Conservation (phyloP, 1,140 invertebrate species). For the Drosophila chauvacae region DNA sequence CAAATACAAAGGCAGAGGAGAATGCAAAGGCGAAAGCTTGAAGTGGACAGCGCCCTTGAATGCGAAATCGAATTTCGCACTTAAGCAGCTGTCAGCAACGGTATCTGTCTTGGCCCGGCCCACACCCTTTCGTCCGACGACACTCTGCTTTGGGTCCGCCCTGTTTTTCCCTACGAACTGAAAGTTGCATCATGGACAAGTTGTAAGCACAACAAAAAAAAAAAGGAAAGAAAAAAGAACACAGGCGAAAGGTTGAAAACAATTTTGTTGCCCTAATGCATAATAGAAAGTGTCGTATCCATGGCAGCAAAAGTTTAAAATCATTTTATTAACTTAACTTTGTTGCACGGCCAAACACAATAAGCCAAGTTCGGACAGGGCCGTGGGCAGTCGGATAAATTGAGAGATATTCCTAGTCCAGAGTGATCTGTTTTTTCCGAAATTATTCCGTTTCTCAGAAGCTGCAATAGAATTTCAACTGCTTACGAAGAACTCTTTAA, state of each 20-base stretch:
- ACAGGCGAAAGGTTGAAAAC: constrained; percentile 40
- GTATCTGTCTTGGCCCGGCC: constrained; percentile 36
- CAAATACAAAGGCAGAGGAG: not conserved
- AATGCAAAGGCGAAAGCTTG: constrained; percentile 11
- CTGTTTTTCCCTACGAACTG: constrained; percentile 9
- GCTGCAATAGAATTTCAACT: not conserved
- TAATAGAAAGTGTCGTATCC: constrained; percentile 52
- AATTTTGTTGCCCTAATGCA: constrained; percentile 53
- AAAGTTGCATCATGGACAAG: constrained; percentile 45
- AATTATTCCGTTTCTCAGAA: not conserved
- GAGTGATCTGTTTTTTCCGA: not conserved
- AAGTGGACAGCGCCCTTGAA: constrained; percentile 39
- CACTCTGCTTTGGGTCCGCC: not conserved
- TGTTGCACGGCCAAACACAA: constrained; percentile 23
- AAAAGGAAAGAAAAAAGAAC: constrained; percentile 3
- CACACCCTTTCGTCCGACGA: constrained; percentile 1
- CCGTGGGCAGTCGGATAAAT: not conserved
- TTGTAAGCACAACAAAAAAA: constrained; percentile 11
- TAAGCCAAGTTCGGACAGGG: constrained; percentile 5
- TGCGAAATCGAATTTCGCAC: constrained; percentile 58
- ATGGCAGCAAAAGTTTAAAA: constrained; percentile 54
- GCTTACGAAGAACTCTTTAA: not conserved
- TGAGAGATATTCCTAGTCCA: not conserved
- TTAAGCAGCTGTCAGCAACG: constrained; percentile 43
- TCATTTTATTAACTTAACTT: constrained; percentile 63